A percentile compares a stretch with the other conserved stretches of the same genome.
Conservation (phyloP, 2,888 invertebrate species). For the Andrena flavipes region DNA sequence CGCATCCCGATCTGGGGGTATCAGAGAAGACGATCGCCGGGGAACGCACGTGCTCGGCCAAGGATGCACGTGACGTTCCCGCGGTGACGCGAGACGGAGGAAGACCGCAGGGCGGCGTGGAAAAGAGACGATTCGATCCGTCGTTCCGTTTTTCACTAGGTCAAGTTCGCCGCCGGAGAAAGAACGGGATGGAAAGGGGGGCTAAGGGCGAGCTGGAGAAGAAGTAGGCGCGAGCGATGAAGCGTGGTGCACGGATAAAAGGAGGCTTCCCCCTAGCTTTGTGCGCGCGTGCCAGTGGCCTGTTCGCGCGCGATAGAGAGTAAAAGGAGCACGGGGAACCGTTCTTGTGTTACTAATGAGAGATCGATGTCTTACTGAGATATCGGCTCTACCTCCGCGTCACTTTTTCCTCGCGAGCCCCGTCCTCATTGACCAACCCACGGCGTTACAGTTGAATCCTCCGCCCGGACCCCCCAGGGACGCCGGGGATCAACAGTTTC, state of each 20-base stretch:
- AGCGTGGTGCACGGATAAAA: conserved; percentile 37
- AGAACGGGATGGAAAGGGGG: conserved; percentile 23
- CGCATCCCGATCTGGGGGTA: not conserved
- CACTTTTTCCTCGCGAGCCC: conserved; percentile 5
- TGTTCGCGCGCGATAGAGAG: conserved; percentile 39
- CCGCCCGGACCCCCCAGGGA: conserved; percentile 52
- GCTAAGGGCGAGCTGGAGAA: not conserved
- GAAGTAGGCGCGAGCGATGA: conserved; percentile 27
- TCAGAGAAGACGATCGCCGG: not conserved
- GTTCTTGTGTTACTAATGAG: conserved; percentile 74
- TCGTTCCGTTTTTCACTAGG: conserved; percentile 62
- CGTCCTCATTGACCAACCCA: not conserved
- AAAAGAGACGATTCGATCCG: conserved; percentile 30
- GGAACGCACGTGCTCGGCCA: conserved; percentile 30
- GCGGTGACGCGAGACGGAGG: conserved; percentile 16
- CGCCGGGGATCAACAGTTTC: conserved; percentile 34
- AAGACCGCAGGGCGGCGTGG: conserved; percentile 18
- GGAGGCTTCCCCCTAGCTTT: conserved; percentile 12
- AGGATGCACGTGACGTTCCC: conserved; percentile 31
- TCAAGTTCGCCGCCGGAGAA: conserved; percentile 64
- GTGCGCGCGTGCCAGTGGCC: conserved; percentile 16
- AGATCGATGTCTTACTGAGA: conserved; percentile 79
- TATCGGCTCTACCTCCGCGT: conserved; percentile 58
- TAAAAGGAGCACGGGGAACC: conserved; percentile 44
- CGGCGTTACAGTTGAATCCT: conserved; percentile 30